Conservation (phyloP, 2,888 invertebrate species). For the Agrotis ipsilon region DNA sequence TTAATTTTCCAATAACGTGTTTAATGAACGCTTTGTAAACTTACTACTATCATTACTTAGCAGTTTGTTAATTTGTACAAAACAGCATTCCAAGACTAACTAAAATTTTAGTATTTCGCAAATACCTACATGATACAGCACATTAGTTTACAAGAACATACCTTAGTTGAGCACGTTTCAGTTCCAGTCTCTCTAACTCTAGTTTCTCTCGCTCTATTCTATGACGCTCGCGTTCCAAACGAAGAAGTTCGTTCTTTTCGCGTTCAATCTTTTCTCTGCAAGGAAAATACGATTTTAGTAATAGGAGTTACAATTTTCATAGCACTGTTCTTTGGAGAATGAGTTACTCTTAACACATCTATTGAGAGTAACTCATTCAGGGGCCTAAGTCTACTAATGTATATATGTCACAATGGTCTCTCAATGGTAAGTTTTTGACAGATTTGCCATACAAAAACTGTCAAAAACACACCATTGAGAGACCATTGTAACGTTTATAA, state of each 20-base stretch:
- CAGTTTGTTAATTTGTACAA: background rate
- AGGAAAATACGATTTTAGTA: conserved; percentile 10
- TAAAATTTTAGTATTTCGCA: no score
- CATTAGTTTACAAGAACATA: conserved; percentile 66
- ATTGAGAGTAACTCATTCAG: no score
- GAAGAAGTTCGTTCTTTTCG: conserved; percentile 96
- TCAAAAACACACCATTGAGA: no score
- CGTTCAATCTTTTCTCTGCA: conserved; percentile 95
- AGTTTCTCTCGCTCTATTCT: conserved; percentile 94
- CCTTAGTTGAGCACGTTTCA: conserved; percentile 95
- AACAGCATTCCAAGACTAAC: background rate
- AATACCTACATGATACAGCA: background rate
- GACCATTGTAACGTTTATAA: no score
- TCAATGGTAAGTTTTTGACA: no score
- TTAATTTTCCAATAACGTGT: background rate
- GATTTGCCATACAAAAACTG: no score
- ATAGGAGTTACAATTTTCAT: background rate
- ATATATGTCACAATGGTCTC: no score
- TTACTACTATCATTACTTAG: background rate
- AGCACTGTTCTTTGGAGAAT: no score
- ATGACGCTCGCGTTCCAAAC: conserved; percentile 96
- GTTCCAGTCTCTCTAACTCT: conserved; percentile 95
- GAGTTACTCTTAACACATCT: no score
- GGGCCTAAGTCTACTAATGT: no score
- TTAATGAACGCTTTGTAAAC: background rate